Evolutionary conservation across 2,797 vertebrate species (phyloP).

Genomic region (Loris lydekkerianus): DNA sequence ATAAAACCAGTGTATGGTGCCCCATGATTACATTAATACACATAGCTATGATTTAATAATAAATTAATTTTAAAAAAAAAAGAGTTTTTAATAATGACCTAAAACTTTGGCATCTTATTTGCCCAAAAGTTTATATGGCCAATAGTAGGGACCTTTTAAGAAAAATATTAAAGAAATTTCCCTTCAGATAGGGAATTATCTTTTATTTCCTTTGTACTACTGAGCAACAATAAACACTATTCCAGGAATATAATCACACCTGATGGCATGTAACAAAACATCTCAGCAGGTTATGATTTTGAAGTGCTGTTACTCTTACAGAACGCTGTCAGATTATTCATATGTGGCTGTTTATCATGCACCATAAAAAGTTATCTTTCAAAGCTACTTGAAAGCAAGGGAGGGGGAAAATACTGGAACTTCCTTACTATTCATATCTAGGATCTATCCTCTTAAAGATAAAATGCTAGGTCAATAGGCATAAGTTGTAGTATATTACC

Average conservation of each 20-base stretch:
- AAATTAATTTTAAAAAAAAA: too few species aligned
- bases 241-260: neutral
- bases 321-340: constrained; percentile 85
- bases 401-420: constrained; percentile 86
- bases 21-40: too few species aligned
- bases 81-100: neutral
- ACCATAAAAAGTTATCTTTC: constrained; percentile 90
- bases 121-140: neutral
- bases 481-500: constrained; percentile 90
- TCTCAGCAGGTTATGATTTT: constrained; percentile 81
- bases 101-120: constrained; percentile 36
- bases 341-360: constrained; percentile 90
- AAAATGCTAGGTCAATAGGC: constrained; percentile 94
- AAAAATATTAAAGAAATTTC: constrained; percentile 11
- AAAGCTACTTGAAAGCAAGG: constrained; percentile 87
- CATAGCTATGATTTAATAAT: too few species aligned
- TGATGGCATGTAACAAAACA: constrained; percentile 73
- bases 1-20: too few species aligned
- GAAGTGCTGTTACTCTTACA: constrained; percentile 81
- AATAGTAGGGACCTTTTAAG: neutral
- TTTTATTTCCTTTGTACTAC: constrained; percentile 28
- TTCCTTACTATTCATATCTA: constrained; percentile 90
- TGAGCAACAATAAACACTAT: constrained; percentile 25
- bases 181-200: neutral
- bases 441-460: constrained; percentile 85